Evolutionary conservation across 2,888 invertebrate genomes (phyloP).

Genomic region (Pyrrhia umbra): DNA sequence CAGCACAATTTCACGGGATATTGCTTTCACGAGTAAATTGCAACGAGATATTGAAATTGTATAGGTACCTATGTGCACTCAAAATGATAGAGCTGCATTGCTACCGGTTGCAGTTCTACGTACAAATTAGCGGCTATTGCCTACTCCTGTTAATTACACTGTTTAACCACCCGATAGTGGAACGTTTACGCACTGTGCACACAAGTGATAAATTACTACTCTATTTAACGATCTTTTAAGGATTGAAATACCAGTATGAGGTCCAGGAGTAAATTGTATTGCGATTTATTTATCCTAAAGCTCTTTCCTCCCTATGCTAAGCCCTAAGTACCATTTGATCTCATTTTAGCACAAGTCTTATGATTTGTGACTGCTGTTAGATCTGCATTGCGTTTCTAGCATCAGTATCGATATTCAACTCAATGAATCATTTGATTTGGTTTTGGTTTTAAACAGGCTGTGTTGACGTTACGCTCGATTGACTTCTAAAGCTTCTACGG

Average conservation of each 20-base stretch:
- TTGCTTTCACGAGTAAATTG: slow-evolving; percentile 12
- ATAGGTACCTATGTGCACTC: not conserved
- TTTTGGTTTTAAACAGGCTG: slow-evolving; percentile 42
- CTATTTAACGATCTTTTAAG: slow-evolving; percentile 14
- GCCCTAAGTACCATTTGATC: not conserved
- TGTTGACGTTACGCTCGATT: slow-evolving; percentile 44
- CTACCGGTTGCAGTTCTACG: slow-evolving; percentile 9
- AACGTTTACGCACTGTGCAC: slow-evolving; percentile 20
- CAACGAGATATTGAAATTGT: slow-evolving; percentile 19
- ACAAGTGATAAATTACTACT: slow-evolving; percentile 40
- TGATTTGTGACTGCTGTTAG: slow-evolving; percentile 48
- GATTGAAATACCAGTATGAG: slow-evolving; percentile 10
- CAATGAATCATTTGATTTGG: slow-evolving; percentile 55
- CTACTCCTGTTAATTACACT: slow-evolving; percentile 39
- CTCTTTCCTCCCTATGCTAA: too few species aligned
- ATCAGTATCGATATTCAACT: slow-evolving; percentile 51
- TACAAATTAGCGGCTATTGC: slow-evolving; percentile 43
- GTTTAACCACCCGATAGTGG: slow-evolving; percentile 26
- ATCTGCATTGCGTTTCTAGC: slow-evolving; percentile 39
- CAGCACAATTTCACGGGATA: slow-evolving; percentile 34
- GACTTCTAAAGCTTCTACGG: slow-evolving; percentile 31
- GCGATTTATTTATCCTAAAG: not conserved
- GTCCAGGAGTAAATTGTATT: not conserved
- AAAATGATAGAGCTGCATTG: slow-evolving; percentile 15
- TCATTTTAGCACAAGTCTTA: slow-evolving; percentile 9